Percentiles rank a stretch among this genome's conserved stretches.
These are phyloP conservation scores for Danio jaintianensis DNA, from an alignment of 2,797 vertebrate genomes.

Conservation along the genomic window DNA sequence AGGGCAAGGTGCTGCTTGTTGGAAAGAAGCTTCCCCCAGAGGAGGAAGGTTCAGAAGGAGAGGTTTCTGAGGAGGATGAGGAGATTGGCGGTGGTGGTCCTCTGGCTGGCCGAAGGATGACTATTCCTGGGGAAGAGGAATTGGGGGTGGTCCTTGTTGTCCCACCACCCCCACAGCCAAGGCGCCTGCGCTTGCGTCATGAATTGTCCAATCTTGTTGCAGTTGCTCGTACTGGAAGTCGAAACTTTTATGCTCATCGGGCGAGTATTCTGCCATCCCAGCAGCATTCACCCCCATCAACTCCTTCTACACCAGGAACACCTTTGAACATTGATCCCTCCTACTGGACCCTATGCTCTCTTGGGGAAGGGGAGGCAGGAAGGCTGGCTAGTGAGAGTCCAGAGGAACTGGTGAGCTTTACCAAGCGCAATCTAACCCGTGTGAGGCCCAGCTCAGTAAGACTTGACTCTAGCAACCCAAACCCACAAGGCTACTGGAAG, in stretches of 20 bases:
- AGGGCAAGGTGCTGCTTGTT: conserved; percentile 89
- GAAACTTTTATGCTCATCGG: conserved; percentile 77
- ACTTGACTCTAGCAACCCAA: conserved; percentile 96
- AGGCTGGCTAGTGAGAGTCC: conserved; percentile 91
- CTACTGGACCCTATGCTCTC: conserved; percentile 91
- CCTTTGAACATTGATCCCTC: conserved; percentile 68
- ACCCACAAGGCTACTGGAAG: conserved; percentile 98
- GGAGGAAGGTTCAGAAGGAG: conserved; percentile 87
- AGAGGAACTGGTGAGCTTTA: conserved; percentile 95
- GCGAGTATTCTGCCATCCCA: conserved; percentile 65
- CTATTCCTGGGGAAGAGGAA: conserved; percentile 83
- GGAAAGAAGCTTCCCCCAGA: conserved; percentile 88
- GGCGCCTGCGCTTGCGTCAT: conserved; percentile 79
- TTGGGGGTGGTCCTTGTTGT: conserved; percentile 81
- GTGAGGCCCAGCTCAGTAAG: conserved; percentile 93
- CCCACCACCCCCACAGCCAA: conserved; percentile 87
- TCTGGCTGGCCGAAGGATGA: conserved; percentile 80
- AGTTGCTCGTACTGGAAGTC: conserved; percentile 76
- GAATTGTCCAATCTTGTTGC: conserved; percentile 92
- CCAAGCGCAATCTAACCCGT: conserved; percentile 91
- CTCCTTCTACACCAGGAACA: conserved; percentile 74
- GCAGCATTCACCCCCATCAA: conserved; percentile 75
- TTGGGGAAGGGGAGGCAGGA: conserved; percentile 93
- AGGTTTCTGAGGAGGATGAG: conserved; percentile 96
- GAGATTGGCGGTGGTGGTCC: conserved; percentile 85